Conservation (phyloP, 1,140 invertebrate species). For the Conopomorpha cramerella region DNA sequence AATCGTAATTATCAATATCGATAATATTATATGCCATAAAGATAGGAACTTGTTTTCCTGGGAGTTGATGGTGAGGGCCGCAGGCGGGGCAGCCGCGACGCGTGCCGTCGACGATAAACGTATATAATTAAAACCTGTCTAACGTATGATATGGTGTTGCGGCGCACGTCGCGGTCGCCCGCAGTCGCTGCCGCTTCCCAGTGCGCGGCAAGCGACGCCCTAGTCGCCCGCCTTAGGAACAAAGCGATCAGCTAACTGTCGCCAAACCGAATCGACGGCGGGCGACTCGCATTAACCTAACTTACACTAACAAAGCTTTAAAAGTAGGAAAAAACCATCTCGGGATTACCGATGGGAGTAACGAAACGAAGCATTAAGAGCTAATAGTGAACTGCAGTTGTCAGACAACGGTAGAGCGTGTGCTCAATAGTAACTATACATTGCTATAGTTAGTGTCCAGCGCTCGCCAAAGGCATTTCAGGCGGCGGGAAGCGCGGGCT, state of each 20-base stretch:
- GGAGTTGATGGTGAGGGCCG: slow-evolving; percentile 53
- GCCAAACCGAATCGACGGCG: slow-evolving; percentile 17
- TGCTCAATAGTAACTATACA: slow-evolving; percentile 57
- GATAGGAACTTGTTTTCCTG: slow-evolving; percentile 73
- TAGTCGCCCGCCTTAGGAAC: slow-evolving; percentile 7
- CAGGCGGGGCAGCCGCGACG: slow-evolving; percentile 25
- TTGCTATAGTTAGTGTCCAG: slow-evolving; percentile 60
- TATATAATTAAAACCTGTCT: slow-evolving; percentile 49
- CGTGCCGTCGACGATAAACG: slow-evolving; percentile 42
- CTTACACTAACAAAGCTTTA: slow-evolving; percentile 55
- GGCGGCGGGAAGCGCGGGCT: slow-evolving; percentile 55
- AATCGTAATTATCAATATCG: slow-evolving; percentile 63
- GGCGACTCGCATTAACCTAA: slow-evolving; percentile 41
- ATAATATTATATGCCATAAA: slow-evolving; percentile 65
- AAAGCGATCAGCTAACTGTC: slow-evolving; percentile 3
- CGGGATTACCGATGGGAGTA: slow-evolving; percentile 36
- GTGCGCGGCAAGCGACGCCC: slow-evolving; percentile 40
- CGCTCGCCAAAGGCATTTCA: slow-evolving; percentile 61
- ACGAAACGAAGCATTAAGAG: slow-evolving; percentile 57
- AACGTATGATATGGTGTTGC: slow-evolving; percentile 58
- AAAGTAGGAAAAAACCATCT: slow-evolving; percentile 48
- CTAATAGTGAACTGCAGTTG: slow-evolving; percentile 60
- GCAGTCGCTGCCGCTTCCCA: slow-evolving; percentile 48
- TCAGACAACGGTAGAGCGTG: slow-evolving; percentile 55
- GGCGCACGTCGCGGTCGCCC: slow-evolving; percentile 22